Percentiles rank a stretch among this genome's conserved stretches.
Evolutionary conservation across 1,140 invertebrate genomes (phyloP).

Genomic region (Eupristina koningsbergeri): DNA sequence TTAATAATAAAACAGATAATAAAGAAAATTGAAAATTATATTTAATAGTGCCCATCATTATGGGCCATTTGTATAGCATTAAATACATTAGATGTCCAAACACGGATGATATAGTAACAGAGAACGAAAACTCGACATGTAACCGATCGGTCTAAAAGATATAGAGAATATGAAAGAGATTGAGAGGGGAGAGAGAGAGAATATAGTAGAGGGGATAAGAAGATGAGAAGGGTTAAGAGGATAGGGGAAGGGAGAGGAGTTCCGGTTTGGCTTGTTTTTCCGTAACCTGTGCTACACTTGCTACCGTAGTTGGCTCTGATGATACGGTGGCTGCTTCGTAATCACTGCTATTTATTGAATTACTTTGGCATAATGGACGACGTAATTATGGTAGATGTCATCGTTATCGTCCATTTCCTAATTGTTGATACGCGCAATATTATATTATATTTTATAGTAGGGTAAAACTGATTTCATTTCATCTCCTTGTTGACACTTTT

Average conservation of each 20-base stretch:
- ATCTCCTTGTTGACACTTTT: neutral
- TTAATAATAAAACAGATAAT: no score
- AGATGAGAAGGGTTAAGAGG: no score
- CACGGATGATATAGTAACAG: neutral
- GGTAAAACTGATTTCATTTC: neutral
- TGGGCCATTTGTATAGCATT: neutral
- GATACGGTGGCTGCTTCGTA: slow-evolving; percentile 32
- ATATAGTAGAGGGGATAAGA: neutral
- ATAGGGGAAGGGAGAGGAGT: slow-evolving; percentile 3
- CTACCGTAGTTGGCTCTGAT: slow-evolving; percentile 39
- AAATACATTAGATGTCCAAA: slow-evolving; percentile 30
- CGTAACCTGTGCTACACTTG: slow-evolving; percentile 21
- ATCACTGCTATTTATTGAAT: slow-evolving; percentile 51
- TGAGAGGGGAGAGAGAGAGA: neutral
- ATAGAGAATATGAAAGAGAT: slow-evolving; percentile 42
- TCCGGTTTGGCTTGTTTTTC: slow-evolving; percentile 52
- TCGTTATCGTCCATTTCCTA: slow-evolving; percentile 40
- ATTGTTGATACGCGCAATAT: slow-evolving; percentile 39
- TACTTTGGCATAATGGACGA: slow-evolving; percentile 50
- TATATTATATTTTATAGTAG: slow-evolving; percentile 16
- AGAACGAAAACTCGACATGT: slow-evolving; percentile 1
- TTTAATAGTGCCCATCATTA: neutral
- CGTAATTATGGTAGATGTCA: slow-evolving; percentile 48
- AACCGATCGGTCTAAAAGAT: slow-evolving; percentile 41
- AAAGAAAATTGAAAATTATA: no score